phyloP scores from a whole-genome alignment of 1,140 invertebrate species.

The Brachionus calyciflorus region DNA sequence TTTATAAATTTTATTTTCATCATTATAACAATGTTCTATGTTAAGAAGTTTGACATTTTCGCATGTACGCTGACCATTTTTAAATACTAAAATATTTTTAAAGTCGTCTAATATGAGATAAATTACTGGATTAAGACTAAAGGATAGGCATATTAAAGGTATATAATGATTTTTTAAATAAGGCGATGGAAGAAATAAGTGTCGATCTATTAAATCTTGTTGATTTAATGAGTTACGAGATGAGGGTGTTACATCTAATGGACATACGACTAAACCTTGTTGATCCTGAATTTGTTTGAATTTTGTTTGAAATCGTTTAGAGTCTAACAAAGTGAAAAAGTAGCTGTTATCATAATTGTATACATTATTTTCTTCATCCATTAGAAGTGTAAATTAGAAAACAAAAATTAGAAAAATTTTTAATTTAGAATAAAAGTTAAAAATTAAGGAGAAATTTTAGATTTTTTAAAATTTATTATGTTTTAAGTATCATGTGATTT shows the following conservation, averaged over 20 bases:
- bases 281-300: constrained; percentile 1
- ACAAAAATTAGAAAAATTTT: not conserved
- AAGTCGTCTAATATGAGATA: not conserved
- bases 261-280: constrained; percentile 22
- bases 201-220: not conserved
- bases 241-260: not conserved
- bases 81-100: not conserved
- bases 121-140: not conserved
- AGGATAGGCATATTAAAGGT: not conserved
- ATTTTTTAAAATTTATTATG: not conserved
- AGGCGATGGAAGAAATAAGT: constrained; percentile 42
- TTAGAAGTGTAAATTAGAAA: not conserved
- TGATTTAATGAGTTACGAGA: not conserved
- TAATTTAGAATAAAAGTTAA: not conserved
- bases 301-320: constrained; percentile 19
- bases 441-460: not conserved
- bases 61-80: not conserved
- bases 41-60: not conserved
- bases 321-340: constrained; percentile 35
- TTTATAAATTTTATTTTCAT: not conserved
- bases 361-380: constrained; percentile 18
- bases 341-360: constrained; percentile 23
- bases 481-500: too few relatives aligned
- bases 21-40: constrained; percentile 15
- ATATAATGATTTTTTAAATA: constrained; percentile 43